phyloP scores from a whole-genome alignment of 2,797 vertebrate genomes.

The Taeniopygia guttata region DNA sequence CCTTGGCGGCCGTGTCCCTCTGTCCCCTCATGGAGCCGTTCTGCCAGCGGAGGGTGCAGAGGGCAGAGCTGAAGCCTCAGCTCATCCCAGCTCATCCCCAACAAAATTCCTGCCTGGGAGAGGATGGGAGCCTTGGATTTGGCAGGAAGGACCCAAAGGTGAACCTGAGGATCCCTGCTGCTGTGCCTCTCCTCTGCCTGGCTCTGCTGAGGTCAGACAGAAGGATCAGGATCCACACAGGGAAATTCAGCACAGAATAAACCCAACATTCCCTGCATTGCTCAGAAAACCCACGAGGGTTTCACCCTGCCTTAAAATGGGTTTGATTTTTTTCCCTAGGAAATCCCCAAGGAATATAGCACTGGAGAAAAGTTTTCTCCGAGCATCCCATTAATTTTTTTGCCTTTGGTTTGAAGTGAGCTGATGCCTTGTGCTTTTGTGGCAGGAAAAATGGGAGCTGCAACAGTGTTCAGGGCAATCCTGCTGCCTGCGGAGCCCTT shows the following conservation, averaged over 20 bases:
- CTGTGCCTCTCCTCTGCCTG: neutral
- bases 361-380: neutral
- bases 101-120: neutral
- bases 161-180: neutral
- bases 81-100: neutral
- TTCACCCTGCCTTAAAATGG: constrained; percentile 25
- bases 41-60: neutral
- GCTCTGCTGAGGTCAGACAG: neutral
- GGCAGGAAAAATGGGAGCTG: constrained; percentile 9
- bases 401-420: neutral
- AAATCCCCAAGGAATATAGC: constrained; percentile 14
- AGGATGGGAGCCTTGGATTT: neutral
- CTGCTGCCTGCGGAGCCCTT: neutral
- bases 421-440: constrained; percentile 21
- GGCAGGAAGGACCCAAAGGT: neutral
- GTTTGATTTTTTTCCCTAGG: neutral
- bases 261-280: constrained; percentile 19
- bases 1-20: neutral
- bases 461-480: neutral
- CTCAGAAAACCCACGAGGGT: neutral
- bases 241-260: constrained; percentile 50
- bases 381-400: constrained; percentile 18
- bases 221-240: neutral
- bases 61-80: neutral
- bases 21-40: neutral